phyloP scores from a whole-genome alignment of 2,888 invertebrate genomes.

The Drosophila fulvimacula region DNA sequence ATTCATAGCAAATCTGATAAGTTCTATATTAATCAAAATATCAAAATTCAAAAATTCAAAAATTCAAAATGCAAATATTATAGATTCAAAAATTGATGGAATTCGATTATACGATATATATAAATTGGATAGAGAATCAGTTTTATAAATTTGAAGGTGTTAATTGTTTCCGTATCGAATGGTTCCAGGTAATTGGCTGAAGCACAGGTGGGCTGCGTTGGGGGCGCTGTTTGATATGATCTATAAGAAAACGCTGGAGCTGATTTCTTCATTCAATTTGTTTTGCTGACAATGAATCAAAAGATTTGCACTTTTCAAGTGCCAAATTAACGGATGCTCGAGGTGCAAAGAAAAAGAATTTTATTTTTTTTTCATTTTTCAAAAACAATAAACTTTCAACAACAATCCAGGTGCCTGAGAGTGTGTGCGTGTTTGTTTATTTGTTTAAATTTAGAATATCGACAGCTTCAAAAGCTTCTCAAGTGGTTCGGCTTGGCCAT shows the following conservation, averaged over 20 bases:
- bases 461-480: constrained; percentile 77
- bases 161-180: constrained; percentile 17
- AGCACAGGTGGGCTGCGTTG: constrained; percentile 7
- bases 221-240: constrained; percentile 1
- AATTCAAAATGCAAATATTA: neutral
- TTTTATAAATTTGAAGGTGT: constrained; percentile 10
- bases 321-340: constrained; percentile 69
- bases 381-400: constrained; percentile 77
- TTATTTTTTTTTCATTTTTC: constrained; percentile 67
- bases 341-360: constrained; percentile 46
- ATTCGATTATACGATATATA: constrained; percentile 1
- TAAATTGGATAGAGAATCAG: neutral
- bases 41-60: too few species aligned
- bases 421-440: constrained; percentile 67
- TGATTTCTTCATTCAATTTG: constrained; percentile 28
- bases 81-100: neutral
- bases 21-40: neutral
- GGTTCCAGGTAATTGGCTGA: constrained; percentile 1
- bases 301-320: constrained; percentile 53
- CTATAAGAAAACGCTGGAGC: constrained; percentile 1
- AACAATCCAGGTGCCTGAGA: constrained; percentile 31
- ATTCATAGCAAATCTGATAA: neutral
- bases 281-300: constrained; percentile 26
- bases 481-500: constrained; percentile 68
- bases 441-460: constrained; percentile 78